Conservation (phyloP, 2,888 invertebrate species). For the Venustoraphidia nigricollis region DNA sequence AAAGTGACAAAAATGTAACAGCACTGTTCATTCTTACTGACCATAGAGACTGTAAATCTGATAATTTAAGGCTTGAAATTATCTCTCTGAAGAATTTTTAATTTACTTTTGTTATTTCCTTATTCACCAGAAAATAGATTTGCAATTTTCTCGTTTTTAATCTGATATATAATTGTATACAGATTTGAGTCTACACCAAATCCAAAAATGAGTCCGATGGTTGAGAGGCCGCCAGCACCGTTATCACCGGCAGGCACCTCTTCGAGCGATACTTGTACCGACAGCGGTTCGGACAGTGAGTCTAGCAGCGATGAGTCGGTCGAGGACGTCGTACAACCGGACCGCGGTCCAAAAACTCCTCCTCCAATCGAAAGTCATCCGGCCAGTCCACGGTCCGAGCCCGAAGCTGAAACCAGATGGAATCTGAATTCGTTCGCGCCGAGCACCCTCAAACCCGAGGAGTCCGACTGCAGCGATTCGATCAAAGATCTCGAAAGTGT, state of each 20-base stretch:
- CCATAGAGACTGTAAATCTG: too few relatives aligned
- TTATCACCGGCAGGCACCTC: slow-evolving; percentile 40
- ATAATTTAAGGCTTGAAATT: too few relatives aligned
- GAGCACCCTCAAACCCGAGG: slow-evolving; percentile 8
- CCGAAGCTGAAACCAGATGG: slow-evolving; percentile 17
- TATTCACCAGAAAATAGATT: slow-evolving; percentile 10
- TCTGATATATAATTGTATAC: slow-evolving; percentile 16
- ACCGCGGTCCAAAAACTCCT: slow-evolving; percentile 12
- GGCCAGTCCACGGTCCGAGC: slow-evolving; percentile 8
- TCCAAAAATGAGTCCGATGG: slow-evolving; percentile 15
- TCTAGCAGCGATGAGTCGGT: slow-evolving; percentile 35
- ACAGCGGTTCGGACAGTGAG: slow-evolving; percentile 39
- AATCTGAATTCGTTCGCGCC: slow-evolving; percentile 23
- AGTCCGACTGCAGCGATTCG: slow-evolving; percentile 32
- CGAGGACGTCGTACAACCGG: slow-evolving; percentile 25
- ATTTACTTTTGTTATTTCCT: too few relatives aligned
- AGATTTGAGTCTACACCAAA: slow-evolving; percentile 7
- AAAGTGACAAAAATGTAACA: too few relatives aligned
- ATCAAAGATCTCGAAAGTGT: slow-evolving; percentile 38
- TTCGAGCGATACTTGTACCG: slow-evolving; percentile 45
- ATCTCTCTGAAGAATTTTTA: too few relatives aligned
- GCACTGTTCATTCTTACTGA: too few relatives aligned
- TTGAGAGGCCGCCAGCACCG: slow-evolving; percentile 31
- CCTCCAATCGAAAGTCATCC: slow-evolving; percentile 8
- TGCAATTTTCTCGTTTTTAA: slow-evolving; percentile 8